Conservation (phyloP, 1,140 invertebrate genomes). For the Drosophila bifasciata region DNA sequence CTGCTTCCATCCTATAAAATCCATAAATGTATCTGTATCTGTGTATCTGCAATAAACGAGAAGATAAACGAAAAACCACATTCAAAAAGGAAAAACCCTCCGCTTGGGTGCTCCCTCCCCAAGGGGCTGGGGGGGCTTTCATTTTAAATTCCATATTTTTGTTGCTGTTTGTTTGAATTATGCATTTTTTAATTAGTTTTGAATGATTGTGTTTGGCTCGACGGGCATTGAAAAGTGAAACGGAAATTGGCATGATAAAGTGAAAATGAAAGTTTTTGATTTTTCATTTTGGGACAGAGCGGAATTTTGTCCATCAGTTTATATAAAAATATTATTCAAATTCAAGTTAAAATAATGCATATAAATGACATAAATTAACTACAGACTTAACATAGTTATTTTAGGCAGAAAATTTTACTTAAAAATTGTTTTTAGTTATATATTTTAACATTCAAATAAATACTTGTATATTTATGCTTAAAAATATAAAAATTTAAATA, state of each 20-base stretch:
- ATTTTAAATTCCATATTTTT: conserved; percentile 34
- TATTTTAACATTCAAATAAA: no score
- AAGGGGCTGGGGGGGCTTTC: background rate
- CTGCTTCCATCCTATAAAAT: background rate
- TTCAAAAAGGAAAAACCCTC: conserved; percentile 47
- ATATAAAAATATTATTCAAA: no score
- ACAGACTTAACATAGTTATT: no score
- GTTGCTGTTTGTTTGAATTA: conserved; percentile 26
- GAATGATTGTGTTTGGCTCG: conserved; percentile 14
- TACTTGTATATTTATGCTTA: no score
- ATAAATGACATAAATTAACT: no score
- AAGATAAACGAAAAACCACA: conserved; percentile 22
- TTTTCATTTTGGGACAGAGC: no score
- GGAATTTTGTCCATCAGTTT: no score
- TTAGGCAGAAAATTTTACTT: no score
- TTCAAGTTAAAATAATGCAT: no score
- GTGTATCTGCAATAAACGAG: conserved; percentile 25
- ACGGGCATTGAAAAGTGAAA: conserved; percentile 7
- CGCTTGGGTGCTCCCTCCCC: conserved; percentile 7
- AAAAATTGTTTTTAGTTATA: no score
- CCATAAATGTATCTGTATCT: conserved; percentile 17
- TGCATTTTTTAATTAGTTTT: conserved; percentile 47
- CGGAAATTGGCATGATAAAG: conserved; percentile 14
- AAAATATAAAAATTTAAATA: no score
- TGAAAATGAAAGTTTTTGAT: no score